Evolutionary conservation across 1,140 invertebrate species (phyloP).

Genomic region (Teleogryllus occipitalis): DNA sequence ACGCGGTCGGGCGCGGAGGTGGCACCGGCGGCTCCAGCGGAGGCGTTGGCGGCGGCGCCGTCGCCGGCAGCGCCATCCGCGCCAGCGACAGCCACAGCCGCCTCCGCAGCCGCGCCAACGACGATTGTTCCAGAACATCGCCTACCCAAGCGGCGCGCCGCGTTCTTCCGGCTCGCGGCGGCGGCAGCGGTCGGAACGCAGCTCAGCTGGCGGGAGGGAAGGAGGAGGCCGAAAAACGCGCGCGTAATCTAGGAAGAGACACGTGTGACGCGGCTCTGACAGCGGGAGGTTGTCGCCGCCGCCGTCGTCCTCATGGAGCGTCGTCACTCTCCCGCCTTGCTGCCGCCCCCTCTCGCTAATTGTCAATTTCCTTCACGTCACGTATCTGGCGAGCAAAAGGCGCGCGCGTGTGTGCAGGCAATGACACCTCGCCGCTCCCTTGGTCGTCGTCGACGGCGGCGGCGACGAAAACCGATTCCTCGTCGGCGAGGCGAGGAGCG

Average conservation of each 20-base stretch:
- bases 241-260: neutral
- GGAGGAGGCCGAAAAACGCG: neutral
- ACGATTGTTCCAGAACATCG: neutral
- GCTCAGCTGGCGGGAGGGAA: neutral
- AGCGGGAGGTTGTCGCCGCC: neutral
- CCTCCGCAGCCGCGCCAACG: no score
- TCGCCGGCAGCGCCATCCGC: neutral
- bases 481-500: neutral
- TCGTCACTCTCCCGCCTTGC: neutral
- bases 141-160: neutral
- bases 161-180: neutral
- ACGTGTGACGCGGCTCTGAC: neutral
- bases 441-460: no score
- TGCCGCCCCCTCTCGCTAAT: neutral
- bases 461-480: neutral
- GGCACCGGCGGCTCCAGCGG: no score
- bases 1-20: no score
- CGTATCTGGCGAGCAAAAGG: neutral
- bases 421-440: neutral
- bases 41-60: neutral
- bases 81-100: neutral
- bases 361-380: slow-evolving; percentile 4
- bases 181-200: neutral
- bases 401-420: neutral
- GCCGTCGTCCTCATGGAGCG: neutral